Percentiles rank a stretch among this genome's conserved stretches.
These are phyloP conservation scores for Pogonognathellus flavescens DNA, from an alignment of 1,140 invertebrate species.

Conservation along the genomic window DNA sequence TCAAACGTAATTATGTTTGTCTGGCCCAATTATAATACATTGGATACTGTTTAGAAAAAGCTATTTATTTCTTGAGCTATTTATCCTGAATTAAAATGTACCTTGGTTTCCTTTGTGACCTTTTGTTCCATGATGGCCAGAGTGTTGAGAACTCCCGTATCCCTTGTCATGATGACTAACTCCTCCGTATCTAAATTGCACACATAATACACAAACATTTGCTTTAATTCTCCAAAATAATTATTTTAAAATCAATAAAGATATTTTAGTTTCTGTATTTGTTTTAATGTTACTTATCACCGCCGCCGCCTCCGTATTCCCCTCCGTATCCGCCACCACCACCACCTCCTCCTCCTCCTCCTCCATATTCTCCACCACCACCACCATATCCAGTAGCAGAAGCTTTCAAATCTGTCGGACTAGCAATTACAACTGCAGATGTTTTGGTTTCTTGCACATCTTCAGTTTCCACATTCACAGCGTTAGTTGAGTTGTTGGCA, in stretches of 20 bases:
- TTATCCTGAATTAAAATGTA: no score
- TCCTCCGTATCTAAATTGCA: constrained; percentile 23
- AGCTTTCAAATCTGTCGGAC: constrained; percentile 44
- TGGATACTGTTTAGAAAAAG: no score
- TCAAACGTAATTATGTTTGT: no score
- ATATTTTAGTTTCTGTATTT: neutral
- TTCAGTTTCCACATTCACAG: neutral
- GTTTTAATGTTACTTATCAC: neutral
- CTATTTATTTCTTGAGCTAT: no score
- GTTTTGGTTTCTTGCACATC: neutral
- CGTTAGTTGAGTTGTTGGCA: neutral
- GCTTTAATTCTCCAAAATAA: neutral
- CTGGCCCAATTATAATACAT: no score
- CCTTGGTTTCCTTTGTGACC: constrained; percentile 58
- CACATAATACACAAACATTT: neutral
- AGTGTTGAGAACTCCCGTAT: constrained; percentile 33
- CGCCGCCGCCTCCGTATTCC: neutral
- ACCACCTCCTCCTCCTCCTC: neutral
- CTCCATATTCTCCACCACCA: neutral
- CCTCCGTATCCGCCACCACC: constrained; percentile 50
- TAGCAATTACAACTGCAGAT: neutral
- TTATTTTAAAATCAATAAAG: no score
- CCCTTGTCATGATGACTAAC: constrained; percentile 3
- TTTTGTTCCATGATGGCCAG: constrained; percentile 26
- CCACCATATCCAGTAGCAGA: constrained; percentile 56